These are phyloP conservation scores for Tamias sibiricus DNA, from an alignment of 2,113 vertebrate genomes.

Conservation along the genomic window DNA sequence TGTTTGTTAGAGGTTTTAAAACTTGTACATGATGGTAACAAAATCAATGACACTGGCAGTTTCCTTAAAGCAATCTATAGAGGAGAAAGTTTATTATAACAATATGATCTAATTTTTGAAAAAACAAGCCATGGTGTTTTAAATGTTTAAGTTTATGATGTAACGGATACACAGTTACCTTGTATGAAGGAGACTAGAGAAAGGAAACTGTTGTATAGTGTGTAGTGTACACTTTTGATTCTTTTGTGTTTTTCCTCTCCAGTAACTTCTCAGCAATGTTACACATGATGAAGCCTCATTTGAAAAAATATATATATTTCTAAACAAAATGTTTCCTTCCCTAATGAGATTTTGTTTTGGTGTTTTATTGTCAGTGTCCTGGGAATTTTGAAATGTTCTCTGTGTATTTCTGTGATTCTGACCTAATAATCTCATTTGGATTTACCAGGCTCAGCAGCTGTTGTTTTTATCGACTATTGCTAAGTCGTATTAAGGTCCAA, in stretches of 20 bases:
- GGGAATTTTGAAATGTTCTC: conserved; percentile 67
- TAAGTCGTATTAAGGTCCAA: conserved; percentile 63
- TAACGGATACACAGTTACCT: not conserved
- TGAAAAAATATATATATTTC: not conserved
- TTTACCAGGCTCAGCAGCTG: conserved; percentile 72
- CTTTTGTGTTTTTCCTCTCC: conserved; percentile 23
- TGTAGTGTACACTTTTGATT: not conserved
- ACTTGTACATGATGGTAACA: not conserved
- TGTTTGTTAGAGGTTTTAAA: not conserved
- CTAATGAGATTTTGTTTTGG: conserved; percentile 48
- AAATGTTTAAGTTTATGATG: not conserved
- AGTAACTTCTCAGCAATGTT: conserved; percentile 10
- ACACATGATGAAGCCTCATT: not conserved
- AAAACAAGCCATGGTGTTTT: not conserved
- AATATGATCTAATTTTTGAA: not conserved
- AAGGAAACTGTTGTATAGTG: not conserved
- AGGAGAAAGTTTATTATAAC: conserved; percentile 5
- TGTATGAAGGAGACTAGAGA: not conserved
- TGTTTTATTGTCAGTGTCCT: conserved; percentile 50
- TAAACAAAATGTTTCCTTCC: conserved; percentile 55
- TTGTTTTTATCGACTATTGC: conserved; percentile 38
- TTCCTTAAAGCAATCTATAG: not conserved
- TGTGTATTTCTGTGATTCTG: conserved; percentile 65
- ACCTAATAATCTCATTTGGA: conserved; percentile 75
- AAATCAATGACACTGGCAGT: not conserved